Percentiles rank a stretch among this genome's conserved stretches.
These are phyloP conservation scores for Nymphalis c-album DNA, from an alignment of 2,888 invertebrate genomes.

Conservation along the genomic window DNA sequence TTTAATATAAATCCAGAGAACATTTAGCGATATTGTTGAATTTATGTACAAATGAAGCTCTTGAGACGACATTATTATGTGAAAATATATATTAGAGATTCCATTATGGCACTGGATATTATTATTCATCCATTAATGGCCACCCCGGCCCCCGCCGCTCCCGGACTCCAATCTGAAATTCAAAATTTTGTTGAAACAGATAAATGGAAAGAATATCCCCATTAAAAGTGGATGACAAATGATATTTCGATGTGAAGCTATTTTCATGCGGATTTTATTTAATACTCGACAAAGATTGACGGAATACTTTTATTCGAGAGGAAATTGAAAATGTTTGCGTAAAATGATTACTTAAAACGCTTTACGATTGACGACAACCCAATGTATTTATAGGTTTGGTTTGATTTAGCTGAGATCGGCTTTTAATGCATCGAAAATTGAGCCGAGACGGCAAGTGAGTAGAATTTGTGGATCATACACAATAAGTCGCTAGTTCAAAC, in stretches of 20 bases:
- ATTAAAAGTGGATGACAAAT: constrained; percentile 50
- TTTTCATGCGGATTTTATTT: constrained; percentile 32
- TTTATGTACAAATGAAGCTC: constrained; percentile 15
- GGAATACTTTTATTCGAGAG: constrained; percentile 24
- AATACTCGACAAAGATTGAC: constrained; percentile 29
- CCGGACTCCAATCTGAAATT: constrained; percentile 53
- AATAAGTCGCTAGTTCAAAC: no score
- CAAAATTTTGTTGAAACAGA: constrained; percentile 65
- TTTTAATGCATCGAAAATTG: not conserved
- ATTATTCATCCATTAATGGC: constrained; percentile 67
- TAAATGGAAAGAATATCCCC: constrained; percentile 61
- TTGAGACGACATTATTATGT: constrained; percentile 19
- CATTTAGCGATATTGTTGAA: constrained; percentile 11
- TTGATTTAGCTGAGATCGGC: not conserved
- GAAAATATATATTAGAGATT: constrained; percentile 49
- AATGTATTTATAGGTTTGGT: not conserved
- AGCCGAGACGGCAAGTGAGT: no score
- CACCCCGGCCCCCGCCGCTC: constrained; percentile 43
- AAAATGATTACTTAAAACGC: constrained; percentile 8
- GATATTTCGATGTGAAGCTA: constrained; percentile 41
- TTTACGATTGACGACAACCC: constrained; percentile 16
- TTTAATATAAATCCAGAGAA: constrained; percentile 8
- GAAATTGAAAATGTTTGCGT: constrained; percentile 31
- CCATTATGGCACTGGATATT: constrained; percentile 57
- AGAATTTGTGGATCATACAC: no score